A percentile compares a stretch with the other conserved stretches of the same genome.
Evolutionary conservation across 2,888 invertebrate genomes (phyloP).

Genomic region (Theretra japonica): DNA sequence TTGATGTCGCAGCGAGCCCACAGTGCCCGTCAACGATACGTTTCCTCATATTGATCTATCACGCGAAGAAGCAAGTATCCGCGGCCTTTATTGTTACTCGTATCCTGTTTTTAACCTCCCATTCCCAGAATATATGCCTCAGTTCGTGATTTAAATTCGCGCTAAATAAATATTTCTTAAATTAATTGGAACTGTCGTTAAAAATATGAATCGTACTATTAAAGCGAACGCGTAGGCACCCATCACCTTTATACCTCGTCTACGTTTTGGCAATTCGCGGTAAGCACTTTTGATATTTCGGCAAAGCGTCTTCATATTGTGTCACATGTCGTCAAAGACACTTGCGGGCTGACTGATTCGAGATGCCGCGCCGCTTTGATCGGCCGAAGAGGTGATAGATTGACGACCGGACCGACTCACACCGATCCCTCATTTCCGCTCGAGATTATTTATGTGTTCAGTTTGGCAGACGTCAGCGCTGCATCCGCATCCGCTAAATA

Average conservation of each 20-base stretch:
- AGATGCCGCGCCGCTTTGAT: slow-evolving; percentile 74
- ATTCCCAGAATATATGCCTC: background rate
- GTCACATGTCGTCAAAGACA: slow-evolving; percentile 32
- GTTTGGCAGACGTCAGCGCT: slow-evolving; percentile 62
- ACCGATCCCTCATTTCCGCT: slow-evolving; percentile 67
- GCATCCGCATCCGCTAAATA: slow-evolving; percentile 60
- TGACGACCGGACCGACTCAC: slow-evolving; percentile 62
- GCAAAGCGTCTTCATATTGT: slow-evolving; percentile 32
- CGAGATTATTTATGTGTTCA: slow-evolving; percentile 61
- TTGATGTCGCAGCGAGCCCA: slow-evolving; percentile 59
- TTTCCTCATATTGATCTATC: slow-evolving; percentile 42
- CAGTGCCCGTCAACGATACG: slow-evolving; percentile 32
- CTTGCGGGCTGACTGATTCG: slow-evolving; percentile 48
- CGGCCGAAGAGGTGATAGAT: slow-evolving; percentile 65
- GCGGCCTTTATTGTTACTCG: background rate
- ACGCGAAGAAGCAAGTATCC: slow-evolving; percentile 28
- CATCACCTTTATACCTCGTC: background rate
- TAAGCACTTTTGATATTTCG: slow-evolving; percentile 36
- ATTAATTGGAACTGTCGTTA: slow-evolving; percentile 17
- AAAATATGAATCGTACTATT: slow-evolving; percentile 1
- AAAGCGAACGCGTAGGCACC: background rate
- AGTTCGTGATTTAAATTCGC: background rate
- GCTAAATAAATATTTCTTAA: background rate
- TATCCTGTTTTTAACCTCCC: background rate
- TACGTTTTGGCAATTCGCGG: slow-evolving; percentile 5